Base-by-base conservation (phyloP, 2,797 vertebrate genomes). In the Urosaurus nigricauda region DNA sequence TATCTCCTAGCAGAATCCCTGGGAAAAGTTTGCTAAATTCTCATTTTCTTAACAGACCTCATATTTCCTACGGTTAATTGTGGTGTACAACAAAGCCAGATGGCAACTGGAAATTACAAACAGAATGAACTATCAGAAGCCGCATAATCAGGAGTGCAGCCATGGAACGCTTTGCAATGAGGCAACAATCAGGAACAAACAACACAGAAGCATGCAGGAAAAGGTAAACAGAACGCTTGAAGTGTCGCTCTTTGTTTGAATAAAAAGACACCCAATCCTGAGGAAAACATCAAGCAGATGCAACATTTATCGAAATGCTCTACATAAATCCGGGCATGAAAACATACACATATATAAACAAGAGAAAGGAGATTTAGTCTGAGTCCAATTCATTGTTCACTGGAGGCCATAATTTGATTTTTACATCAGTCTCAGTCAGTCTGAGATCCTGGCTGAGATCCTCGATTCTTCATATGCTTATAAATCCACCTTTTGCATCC, bases 61-160 rank as follows among this genome's bases (percentile, higher is more conserved):
- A 74, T 89, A 82, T 81, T 90, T 88, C 53, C 75, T 75, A 37
- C 32, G 65, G 79, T 83, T 83, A 86, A 86, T 79, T 86, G 83
- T 85, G 79, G 79, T 35, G 32, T 74, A 47, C 56, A 88, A 74
- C 73, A 86, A 71, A 88, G 86, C 88, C 91, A 92, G 88, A 90
- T 90, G 83, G 88, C 79, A 78, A 82, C 58, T 70, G 88, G 86
- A 86, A 86, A 92, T 92, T 85, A 74, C 63, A 86, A 79, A 86
- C 47, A 81, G 88, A 80, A 83, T 68, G 83, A 85, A 86, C 79
- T 63, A 53, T 90, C 91, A 71, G 86, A 90, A 90, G 74, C 79
- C 29, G 40, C 1, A 1, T 43, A 79, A 88, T 83, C 83, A 85
- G 83, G 73, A 92, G 56, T 12, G 40, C 70, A n/a, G 74, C 88